Percentiles rank a stretch among this genome's conserved stretches.
Evolutionary conservation across 2,113 vertebrate species (phyloP).

Genomic region (Chrysemys picta): DNA sequence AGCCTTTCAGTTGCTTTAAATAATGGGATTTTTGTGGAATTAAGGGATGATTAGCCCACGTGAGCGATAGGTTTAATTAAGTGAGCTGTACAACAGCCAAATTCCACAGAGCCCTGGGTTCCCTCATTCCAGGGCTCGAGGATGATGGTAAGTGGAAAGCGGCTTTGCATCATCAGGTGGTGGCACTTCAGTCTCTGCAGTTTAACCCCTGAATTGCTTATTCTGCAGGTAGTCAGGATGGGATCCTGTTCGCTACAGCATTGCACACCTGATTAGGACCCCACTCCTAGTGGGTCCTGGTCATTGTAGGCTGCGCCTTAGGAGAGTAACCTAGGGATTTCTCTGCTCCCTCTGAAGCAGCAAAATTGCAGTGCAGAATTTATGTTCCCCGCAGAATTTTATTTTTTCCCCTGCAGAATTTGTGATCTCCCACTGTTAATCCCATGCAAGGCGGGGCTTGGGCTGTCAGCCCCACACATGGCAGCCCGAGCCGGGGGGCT

Average conservation of each 20-base stretch:
- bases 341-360: neutral
- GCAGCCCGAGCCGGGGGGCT: neutral
- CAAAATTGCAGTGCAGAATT: neutral
- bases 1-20: constrained; percentile 63
- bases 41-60: constrained; percentile 59
- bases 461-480: neutral
- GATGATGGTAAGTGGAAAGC: neutral
- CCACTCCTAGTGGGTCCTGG: neutral
- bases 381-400: neutral
- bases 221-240: neutral
- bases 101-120: neutral
- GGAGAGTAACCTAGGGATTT: neutral
- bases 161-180: neutral
- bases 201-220: neutral
- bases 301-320: neutral
- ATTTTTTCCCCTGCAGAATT: neutral
- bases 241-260: neutral
- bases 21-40: constrained; percentile 53
- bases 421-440: neutral
- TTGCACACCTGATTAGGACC: neutral
- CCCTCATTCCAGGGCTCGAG: neutral
- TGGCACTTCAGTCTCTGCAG: neutral
- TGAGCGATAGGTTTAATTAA: constrained; percentile 42
- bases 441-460: too few relatives aligned
- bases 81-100: neutral